Conservation (phyloP, 1,140 invertebrate species). For the Pseudomyrmex dendroicus region DNA sequence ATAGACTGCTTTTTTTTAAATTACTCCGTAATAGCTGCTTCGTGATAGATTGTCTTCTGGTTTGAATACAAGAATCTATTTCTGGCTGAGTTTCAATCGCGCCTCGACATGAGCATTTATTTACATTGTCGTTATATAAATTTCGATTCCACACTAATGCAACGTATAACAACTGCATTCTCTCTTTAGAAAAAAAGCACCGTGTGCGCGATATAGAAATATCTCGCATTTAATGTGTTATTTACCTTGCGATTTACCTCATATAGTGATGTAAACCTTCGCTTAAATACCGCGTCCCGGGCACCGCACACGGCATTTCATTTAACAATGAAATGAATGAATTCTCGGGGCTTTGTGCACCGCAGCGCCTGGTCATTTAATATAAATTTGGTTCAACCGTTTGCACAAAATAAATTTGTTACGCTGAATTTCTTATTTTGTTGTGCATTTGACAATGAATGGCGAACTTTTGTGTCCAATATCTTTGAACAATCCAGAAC, state of each 20-base stretch:
- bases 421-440: constrained; percentile 25
- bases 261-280: constrained; percentile 1
- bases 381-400: constrained; percentile 30
- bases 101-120: background rate
- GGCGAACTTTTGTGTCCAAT: constrained; percentile 5
- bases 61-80: constrained; percentile 3
- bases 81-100: background rate
- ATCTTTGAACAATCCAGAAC: background rate
- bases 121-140: constrained; percentile 13
- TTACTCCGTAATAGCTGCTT: background rate
- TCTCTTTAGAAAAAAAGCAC: background rate
- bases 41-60: background rate
- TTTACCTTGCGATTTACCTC: constrained; percentile 48
- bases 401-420: constrained; percentile 27
- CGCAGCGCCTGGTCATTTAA: constrained; percentile 8
- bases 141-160: constrained; percentile 14
- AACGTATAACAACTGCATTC: constrained; percentile 26
- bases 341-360: constrained; percentile 9
- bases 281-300: constrained; percentile 25
- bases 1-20: background rate
- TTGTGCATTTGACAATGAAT: background rate
- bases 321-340: constrained; percentile 51
- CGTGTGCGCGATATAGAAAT: constrained; percentile 21
- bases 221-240: constrained; percentile 52
- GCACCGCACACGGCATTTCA: constrained; percentile 6